phyloP scores from a whole-genome alignment of 2,797 vertebrate species.

The Alectoris magna region DNA sequence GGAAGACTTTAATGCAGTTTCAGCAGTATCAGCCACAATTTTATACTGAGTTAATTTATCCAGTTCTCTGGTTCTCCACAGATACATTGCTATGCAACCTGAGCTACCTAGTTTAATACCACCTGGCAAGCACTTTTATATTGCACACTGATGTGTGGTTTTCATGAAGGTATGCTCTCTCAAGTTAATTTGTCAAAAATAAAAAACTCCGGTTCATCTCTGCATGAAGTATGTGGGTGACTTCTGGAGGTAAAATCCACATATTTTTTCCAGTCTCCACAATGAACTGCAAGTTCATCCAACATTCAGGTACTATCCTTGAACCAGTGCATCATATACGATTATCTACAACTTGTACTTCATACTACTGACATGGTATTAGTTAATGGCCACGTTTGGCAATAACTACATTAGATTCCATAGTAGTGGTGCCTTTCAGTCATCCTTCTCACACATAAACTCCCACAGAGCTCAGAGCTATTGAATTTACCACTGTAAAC shows the following conservation, averaged over 20 bases:
- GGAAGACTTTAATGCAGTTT: background rate
- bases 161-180: background rate
- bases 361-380: background rate
- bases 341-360: background rate
- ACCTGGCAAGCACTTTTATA: background rate
- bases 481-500: background rate
- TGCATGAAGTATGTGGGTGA: background rate
- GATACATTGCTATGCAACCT: rapidly evolving
- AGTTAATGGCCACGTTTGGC: background rate
- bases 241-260: background rate
- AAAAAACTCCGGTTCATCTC: background rate
- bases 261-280: background rate
- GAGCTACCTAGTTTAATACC: background rate
- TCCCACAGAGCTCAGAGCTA: background rate
- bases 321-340: background rate
- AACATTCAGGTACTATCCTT: background rate
- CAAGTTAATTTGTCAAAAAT: background rate
- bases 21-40: background rate
- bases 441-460: background rate
- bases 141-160: background rate
- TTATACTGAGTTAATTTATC: background rate
- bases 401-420: background rate
- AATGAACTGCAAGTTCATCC: background rate
- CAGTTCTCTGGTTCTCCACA: background rate
- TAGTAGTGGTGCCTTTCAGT: background rate